Conservation (phyloP, 2,113 vertebrate species). For the Eudyptes chrysolophus region DNA sequence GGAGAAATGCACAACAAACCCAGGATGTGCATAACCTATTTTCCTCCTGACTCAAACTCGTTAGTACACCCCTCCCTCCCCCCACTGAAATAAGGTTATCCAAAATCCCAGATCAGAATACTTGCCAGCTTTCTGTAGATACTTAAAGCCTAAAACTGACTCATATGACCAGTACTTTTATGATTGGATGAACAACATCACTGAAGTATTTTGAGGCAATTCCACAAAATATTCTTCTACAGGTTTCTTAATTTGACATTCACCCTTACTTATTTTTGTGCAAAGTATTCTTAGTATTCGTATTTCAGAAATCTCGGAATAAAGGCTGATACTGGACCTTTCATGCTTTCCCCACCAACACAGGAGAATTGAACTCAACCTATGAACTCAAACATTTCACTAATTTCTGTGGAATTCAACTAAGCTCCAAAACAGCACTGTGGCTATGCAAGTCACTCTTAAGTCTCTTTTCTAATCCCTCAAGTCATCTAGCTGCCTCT, state of each 20-base stretch:
- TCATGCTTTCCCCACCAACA: background rate
- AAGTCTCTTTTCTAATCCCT: constrained; percentile 10
- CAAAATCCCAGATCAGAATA: constrained; percentile 8
- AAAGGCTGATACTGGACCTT: background rate
- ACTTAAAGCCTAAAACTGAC: constrained; percentile 5
- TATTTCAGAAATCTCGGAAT: background rate
- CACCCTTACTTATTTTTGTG: background rate
- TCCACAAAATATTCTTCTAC: background rate
- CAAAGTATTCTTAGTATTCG: background rate
- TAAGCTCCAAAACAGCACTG: background rate
- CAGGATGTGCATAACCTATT: background rate
- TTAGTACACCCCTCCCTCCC: background rate
- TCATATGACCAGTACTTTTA: constrained; percentile 9
- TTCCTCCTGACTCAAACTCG: background rate
- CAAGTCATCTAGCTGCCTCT: background rate
- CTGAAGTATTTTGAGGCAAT: background rate
- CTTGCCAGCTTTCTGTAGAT: background rate
- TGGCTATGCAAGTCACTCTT: background rate
- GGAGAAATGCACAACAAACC: background rate
- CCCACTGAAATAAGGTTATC: background rate
- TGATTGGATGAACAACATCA: background rate
- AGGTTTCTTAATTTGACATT: background rate
- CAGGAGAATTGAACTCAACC: background rate
- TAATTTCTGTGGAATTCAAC: background rate
- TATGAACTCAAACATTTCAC: background rate